Evolutionary conservation across 2,888 invertebrate species (phyloP).

Genomic region (Dichetophora obliterata): DNA sequence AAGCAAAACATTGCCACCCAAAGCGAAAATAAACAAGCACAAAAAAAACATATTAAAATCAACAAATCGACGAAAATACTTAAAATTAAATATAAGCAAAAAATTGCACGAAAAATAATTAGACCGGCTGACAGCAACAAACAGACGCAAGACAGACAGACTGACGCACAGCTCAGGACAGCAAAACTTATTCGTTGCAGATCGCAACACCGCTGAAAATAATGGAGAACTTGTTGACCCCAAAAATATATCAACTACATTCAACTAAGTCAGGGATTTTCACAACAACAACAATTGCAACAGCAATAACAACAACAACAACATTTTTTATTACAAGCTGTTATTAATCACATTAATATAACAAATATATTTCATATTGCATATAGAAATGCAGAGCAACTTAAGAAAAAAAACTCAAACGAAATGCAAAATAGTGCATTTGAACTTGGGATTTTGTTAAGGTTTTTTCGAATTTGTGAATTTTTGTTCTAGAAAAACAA

Average conservation of each 20-base stretch:
- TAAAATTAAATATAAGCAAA: too few relatives aligned
- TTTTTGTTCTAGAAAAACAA: too few relatives aligned
- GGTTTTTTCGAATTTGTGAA: too few relatives aligned
- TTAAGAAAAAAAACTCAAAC: not conserved
- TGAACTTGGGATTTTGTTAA: too few relatives aligned
- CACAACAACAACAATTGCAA: not conserved
- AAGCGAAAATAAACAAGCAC: not conserved
- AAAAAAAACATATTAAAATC: not conserved
- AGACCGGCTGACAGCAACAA: too few relatives aligned
- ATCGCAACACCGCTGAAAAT: not conserved
- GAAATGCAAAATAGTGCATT: not conserved
- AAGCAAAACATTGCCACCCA: too few relatives aligned
- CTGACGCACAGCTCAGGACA: not conserved
- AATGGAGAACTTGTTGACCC: conserved; percentile 25
- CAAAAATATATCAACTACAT: conserved; percentile 20
- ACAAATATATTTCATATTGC: not conserved
- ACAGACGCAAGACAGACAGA: not conserved
- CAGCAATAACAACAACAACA: not conserved
- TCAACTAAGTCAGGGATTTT: conserved; percentile 22
- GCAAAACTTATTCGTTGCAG: not conserved
- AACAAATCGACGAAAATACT: too few relatives aligned
- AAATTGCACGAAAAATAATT: too few relatives aligned
- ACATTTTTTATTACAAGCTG: not conserved
- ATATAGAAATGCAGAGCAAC: not conserved
- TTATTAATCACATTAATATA: not conserved